Evolutionary conservation across 1,140 invertebrate genomes (phyloP).

Genomic region (Maniola jurtina): DNA sequence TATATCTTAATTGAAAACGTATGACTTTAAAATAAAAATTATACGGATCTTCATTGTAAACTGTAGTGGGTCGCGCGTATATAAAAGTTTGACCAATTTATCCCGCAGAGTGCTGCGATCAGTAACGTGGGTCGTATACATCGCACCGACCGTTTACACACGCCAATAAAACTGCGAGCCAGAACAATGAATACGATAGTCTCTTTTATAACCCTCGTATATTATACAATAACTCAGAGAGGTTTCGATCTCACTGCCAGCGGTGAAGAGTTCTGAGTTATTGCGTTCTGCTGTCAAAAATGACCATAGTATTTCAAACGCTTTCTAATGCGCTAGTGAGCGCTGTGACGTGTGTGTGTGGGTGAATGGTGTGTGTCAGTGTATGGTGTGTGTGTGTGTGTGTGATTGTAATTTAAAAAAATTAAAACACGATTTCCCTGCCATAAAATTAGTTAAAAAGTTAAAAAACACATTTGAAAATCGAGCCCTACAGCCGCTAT

Average conservation of each 20-base stretch:
- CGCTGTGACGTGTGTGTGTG: too few species aligned
- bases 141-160: conserved; percentile 41
- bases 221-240: conserved; percentile 57
- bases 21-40: not conserved
- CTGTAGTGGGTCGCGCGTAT: not conserved
- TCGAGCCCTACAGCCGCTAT: too few species aligned
- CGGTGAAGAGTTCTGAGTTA: too few species aligned
- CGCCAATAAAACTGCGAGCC: conserved; percentile 51
- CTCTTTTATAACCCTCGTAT: conserved; percentile 52
- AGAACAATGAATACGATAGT: conserved; percentile 50
- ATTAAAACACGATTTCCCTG: too few species aligned
- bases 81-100: not conserved
- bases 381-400: too few species aligned
- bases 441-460: too few species aligned
- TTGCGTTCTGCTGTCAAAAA: too few species aligned
- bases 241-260: too few species aligned
- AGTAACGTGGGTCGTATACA: conserved; percentile 10
- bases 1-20: too few species aligned
- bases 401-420: too few species aligned
- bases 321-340: not conserved
- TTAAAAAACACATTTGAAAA: too few species aligned
- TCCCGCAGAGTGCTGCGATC: conserved; percentile 11
- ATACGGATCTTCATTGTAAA: not conserved
- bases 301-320: not conserved
- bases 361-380: too few species aligned